Evolutionary conservation across 2,797 vertebrate genomes (phyloP).

Genomic region (Pagetopsis macropterus): DNA sequence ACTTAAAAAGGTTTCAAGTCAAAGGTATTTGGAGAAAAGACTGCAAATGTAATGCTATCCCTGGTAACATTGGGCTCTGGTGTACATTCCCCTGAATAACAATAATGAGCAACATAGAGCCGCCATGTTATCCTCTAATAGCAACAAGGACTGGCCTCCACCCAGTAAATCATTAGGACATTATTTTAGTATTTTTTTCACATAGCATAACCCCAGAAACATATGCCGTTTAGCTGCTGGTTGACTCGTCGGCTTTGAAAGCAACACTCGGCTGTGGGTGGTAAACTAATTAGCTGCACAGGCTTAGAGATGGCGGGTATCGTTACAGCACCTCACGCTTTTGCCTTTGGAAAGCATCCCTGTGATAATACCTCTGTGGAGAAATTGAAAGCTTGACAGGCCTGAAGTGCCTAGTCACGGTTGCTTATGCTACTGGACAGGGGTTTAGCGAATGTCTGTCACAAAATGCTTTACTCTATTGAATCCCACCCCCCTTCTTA

Average conservation of each 20-base stretch:
- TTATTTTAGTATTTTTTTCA: too few relatives aligned
- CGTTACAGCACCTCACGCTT: not conserved
- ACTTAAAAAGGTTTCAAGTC: not conserved
- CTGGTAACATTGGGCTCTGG: not conserved
- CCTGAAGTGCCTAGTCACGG: not conserved
- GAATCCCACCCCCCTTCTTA: not conserved
- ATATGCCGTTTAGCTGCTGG: not conserved
- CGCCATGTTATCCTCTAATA: too few relatives aligned
- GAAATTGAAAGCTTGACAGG: not conserved
- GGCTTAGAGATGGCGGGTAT: not conserved
- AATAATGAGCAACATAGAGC: too few relatives aligned
- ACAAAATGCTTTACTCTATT: not conserved
- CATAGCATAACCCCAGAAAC: not conserved
- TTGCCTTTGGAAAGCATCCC: not conserved
- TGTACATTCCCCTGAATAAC: not conserved
- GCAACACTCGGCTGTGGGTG: not conserved
- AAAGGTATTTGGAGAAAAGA: too few relatives aligned
- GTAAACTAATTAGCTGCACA: not conserved
- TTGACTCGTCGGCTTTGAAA: not conserved
- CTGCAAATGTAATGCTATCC: not conserved
- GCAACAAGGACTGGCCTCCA: too few relatives aligned
- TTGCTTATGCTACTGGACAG: not conserved
- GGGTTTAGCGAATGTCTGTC: constrained; percentile 4
- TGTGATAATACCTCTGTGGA: not conserved
- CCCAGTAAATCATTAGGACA: too few relatives aligned